A percentile compares a stretch with the other conserved stretches of the same genome.
Conservation (phyloP, 2,113 vertebrate species). For the Fulmarus glacialis region DNA sequence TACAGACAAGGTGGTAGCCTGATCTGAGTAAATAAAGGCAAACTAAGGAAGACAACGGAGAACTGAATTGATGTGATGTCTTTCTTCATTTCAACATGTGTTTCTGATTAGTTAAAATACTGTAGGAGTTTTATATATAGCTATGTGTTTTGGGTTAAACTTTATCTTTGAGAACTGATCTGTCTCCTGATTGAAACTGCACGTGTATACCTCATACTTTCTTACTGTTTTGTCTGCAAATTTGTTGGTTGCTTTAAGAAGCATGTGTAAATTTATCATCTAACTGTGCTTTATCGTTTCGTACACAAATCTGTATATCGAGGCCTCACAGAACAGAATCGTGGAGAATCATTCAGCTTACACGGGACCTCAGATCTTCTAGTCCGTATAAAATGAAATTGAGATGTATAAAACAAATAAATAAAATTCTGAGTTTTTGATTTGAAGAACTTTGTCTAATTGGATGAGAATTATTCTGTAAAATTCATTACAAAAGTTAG, state of each 20-base stretch:
- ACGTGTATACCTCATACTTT: accelerated
- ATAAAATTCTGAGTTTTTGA: background rate
- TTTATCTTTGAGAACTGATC: background rate
- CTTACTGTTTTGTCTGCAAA: background rate
- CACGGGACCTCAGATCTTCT: background rate
- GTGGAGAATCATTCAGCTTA: background rate
- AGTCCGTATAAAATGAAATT: background rate
- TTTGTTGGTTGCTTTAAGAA: background rate
- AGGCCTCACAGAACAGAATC: background rate
- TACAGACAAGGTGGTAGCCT: background rate
- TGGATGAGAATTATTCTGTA: background rate
- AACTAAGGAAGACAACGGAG: background rate
- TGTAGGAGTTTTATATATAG: background rate
- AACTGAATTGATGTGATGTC: background rate
- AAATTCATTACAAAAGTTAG: background rate
- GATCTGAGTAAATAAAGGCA: background rate
- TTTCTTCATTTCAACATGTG: background rate
- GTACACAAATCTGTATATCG: background rate
- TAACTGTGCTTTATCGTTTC: background rate
- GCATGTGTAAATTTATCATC: background rate
- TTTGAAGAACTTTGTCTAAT: background rate
- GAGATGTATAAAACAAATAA: background rate
- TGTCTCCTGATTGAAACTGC: background rate
- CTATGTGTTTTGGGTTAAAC: background rate
- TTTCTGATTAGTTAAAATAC: background rate